Evolutionary conservation across 2,888 invertebrate genomes (phyloP), one percentile per base, ranked within the genome.

Genomic region (Endomychus coccineus): DNA sequence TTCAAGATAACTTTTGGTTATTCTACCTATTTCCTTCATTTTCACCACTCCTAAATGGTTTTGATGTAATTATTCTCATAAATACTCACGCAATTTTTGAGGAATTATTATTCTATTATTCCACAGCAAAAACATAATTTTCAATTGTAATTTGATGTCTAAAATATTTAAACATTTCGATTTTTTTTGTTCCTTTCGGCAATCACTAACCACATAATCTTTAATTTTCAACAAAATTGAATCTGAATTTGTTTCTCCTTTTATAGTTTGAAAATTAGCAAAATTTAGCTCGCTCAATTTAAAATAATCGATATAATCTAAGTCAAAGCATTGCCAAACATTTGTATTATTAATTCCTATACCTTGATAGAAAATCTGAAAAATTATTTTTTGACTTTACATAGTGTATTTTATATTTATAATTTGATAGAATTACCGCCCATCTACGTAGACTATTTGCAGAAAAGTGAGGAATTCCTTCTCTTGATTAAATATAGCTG

Each of bases 341-440:
- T 6, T 10, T 27, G 6, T 13, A 15, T 27, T 27, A 7, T 12
- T 2, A 39, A 39, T 13, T 27, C 10, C 19, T 25, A 10, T 36
- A 27, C 27, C 46, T 39, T 14, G 46, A 48, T 39, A 50, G 46
- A 36, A 41, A 45, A 39, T 49, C 44, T 9, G 44, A 44, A 5
- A 40, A 17, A 24, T 49, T 48, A 1, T 17, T 17, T 12, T 38
- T 17, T n/a, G 44, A 48, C 15, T 42, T 43, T 4, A 48, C 24
- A 15, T 44, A 41, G 4, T 15, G 10, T n/a, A 47, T 40, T 3
- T 42, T 39, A 34, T 41, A 48, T 13, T 44, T 24, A 35, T 47
- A 50, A 14, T 34, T 46, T 2, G 48, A 44, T 10, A 49, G 19
- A 6, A 19, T 19, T 19, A 19, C 19, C 7, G n/a, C n/a, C n/a